Evolutionary conservation across 2,113 vertebrate genomes (phyloP).

Genomic region (Lepisosteus oculatus): DNA sequence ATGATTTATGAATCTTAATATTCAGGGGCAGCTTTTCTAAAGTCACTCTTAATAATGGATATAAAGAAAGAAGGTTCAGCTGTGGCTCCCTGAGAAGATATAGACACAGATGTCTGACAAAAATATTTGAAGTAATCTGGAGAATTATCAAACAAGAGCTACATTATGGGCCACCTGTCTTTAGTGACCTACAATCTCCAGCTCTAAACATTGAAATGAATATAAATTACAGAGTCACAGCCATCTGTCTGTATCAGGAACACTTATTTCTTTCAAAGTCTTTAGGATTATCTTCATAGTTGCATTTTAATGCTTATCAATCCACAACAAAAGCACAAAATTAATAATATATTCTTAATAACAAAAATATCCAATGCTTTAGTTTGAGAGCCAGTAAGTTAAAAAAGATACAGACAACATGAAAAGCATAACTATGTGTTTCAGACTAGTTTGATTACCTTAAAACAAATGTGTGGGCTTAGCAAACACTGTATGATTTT

Average conservation of each 20-base stretch:
- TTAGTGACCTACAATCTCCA: constrained; percentile 24
- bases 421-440: too few relatives aligned
- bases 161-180: constrained; percentile 64
- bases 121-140: constrained; percentile 57
- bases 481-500: too few relatives aligned
- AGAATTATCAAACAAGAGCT: constrained; percentile 63
- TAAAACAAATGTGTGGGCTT: too few relatives aligned
- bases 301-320: background rate
- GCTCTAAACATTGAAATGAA: constrained; percentile 41
- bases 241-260: constrained; percentile 59
- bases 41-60: constrained; percentile 9
- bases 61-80: constrained; percentile 5
- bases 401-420: too few relatives aligned
- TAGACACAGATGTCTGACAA: constrained; percentile 24
- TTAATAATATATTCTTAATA: too few relatives aligned
- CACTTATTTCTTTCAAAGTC: constrained; percentile 26
- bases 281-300: constrained; percentile 38
- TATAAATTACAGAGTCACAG: constrained; percentile 42
- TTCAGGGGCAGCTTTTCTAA: background rate
- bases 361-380: constrained; percentile 9
- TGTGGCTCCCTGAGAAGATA: constrained; percentile 2
- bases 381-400: too few relatives aligned
- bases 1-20: background rate
- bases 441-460: too few relatives aligned
- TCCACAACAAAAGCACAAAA: too few relatives aligned